Evolutionary conservation across 2,113 vertebrate species (phyloP).

Genomic region (Sardina pilchardus): DNA sequence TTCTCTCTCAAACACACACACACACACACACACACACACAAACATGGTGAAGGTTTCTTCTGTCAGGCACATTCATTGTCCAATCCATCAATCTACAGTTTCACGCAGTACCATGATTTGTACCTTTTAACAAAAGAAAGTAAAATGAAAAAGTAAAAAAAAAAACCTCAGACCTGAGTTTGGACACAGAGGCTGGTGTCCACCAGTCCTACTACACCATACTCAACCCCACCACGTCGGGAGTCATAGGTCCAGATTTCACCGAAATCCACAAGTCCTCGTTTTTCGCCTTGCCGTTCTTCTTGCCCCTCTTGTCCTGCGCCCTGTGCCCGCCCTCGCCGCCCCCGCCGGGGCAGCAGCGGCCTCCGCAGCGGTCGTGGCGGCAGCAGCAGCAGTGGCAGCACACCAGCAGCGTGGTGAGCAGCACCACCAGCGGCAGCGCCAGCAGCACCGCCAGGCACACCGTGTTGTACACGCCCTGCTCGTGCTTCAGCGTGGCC

Average conservation of each 20-base stretch:
- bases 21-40: not conserved
- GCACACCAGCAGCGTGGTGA: conserved; percentile 78
- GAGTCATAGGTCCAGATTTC: conserved; percentile 80
- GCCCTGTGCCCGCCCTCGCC: conserved; percentile 56
- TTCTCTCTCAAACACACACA: not conserved
- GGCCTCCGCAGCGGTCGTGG: conserved; percentile 48
- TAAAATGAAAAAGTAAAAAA: conserved; percentile 41
- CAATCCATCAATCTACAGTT: not conserved
- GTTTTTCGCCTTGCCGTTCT: conserved; percentile 57
- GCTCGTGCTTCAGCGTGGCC: conserved; percentile 79
- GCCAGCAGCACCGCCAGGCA: conserved; percentile 83
- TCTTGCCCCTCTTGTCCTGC: conserved; percentile 81
- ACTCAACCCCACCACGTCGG: conserved; percentile 69
- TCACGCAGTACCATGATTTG: conserved; percentile 37
- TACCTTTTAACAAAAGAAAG: conserved; percentile 55
- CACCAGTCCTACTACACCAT: conserved; percentile 56
- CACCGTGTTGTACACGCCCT: conserved; percentile 85
- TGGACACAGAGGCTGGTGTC: not conserved
- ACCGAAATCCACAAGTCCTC: conserved; percentile 96
- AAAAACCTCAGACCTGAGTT: conserved; percentile 16
- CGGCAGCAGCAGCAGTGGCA: conserved; percentile 90
- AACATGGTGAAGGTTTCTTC: not conserved
- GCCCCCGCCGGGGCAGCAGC: conserved; percentile 54
- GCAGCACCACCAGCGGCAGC: conserved; percentile 78
- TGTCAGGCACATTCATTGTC: not conserved